Evolutionary conservation across 30 jellyfish, hydroid and myxozoan genomes (phyloP).

Genomic region (Chironex yamaguchii): DNA sequence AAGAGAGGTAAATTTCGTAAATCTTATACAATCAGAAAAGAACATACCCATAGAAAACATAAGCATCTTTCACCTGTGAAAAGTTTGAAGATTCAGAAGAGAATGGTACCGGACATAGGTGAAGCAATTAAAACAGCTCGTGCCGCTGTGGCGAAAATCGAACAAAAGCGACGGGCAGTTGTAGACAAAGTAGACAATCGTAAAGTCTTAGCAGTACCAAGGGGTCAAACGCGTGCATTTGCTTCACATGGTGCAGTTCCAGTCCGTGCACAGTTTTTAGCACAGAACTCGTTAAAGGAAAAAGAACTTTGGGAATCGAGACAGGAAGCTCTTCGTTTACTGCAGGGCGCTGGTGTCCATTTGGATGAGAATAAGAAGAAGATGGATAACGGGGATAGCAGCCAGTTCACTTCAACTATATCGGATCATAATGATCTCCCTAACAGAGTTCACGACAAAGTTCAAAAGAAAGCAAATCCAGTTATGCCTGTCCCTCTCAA

Average conservation of each 20-base stretch:
- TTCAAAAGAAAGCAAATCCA: background rate
- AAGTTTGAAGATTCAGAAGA: slow-evolving; percentile 14
- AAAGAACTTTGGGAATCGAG: slow-evolving; percentile 61
- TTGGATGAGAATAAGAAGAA: background rate
- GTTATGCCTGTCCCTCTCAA: background rate
- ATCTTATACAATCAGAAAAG: background rate
- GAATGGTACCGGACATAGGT: slow-evolving; percentile 1
- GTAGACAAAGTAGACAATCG: background rate
- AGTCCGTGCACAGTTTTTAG: background rate
- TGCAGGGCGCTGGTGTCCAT: slow-evolving; percentile 7
- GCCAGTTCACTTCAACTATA: background rate
- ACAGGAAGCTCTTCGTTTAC: slow-evolving; percentile 65
- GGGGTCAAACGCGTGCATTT: background rate
- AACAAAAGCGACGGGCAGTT: slow-evolving; percentile 12
- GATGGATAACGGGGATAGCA: background rate
- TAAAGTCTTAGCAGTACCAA: background rate
- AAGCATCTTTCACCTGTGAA: background rate
- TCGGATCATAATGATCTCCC: background rate
- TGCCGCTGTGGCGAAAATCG: slow-evolving; percentile 30
- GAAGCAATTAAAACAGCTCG: slow-evolving; percentile 75
- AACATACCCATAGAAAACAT: background rate
- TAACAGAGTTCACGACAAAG: background rate
- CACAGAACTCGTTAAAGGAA: slow-evolving; percentile 35
- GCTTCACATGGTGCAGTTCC: background rate
- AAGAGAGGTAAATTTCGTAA: background rate